phyloP scores from a whole-genome alignment of 1,140 invertebrate genomes.

The Aradophagus sp. region DNA sequence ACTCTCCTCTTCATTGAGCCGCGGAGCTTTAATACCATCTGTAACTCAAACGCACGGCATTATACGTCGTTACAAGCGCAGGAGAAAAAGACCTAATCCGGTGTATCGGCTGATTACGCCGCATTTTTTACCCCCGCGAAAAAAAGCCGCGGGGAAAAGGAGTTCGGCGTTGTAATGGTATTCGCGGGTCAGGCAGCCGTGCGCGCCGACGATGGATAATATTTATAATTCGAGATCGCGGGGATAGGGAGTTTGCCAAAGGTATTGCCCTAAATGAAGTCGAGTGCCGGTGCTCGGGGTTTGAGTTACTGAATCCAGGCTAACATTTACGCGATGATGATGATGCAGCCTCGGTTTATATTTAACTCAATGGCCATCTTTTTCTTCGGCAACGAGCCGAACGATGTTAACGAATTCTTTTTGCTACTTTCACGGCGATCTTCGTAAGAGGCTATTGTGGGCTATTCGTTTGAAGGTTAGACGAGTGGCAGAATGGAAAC shows the following conservation, averaged over 20 bases:
- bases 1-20: constrained; percentile 18
- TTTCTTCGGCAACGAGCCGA: constrained; percentile 11
- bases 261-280: constrained; percentile 26
- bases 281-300: constrained; percentile 2
- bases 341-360: constrained; percentile 21
- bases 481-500: no score
- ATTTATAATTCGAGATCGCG: constrained; percentile 31
- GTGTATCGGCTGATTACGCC: constrained; percentile 23
- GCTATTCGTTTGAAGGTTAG: no score
- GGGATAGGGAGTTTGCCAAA: constrained; percentile 11
- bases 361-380: constrained; percentile 34
- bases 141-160: not conserved
- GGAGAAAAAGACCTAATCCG: constrained; percentile 45
- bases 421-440: not conserved
- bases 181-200: constrained; percentile 30
- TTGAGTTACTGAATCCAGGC: constrained; percentile 23
- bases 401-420: constrained; percentile 17
- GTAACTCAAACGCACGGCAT: constrained; percentile 31
- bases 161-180: constrained; percentile 23
- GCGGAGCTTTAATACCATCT: constrained; percentile 26
- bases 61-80: constrained; percentile 37
- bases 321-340: constrained; percentile 36
- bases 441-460: no score
- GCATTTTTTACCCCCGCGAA: constrained; percentile 4
- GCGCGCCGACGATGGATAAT: no score